Evolutionary conservation across 2,113 vertebrate genomes (phyloP).

Genomic region (Coptodon bakossiorum): DNA sequence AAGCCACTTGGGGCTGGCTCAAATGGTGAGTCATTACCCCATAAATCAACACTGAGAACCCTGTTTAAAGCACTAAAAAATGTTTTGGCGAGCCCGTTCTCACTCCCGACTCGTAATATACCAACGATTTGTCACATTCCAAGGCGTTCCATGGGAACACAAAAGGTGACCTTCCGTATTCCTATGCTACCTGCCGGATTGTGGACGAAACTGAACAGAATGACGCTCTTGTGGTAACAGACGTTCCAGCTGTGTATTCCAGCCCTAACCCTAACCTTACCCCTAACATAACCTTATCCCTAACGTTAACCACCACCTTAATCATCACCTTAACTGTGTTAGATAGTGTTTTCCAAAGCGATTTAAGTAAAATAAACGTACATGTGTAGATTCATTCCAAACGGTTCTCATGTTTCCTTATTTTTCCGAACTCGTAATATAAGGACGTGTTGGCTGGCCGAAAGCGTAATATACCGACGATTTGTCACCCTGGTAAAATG

Average conservation of each 20-base stretch:
- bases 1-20: background rate
- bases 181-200: background rate
- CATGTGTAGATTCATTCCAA: background rate
- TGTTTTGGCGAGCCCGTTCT: background rate
- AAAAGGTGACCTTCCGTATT: fast-evolving
- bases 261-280: background rate
- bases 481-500: background rate
- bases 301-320: background rate
- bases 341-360: background rate
- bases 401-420: background rate
- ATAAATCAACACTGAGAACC: background rate
- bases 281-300: background rate
- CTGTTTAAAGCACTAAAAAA: background rate
- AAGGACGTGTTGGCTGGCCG: background rate
- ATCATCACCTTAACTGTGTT: background rate
- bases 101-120: fast-evolving
- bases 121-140: background rate
- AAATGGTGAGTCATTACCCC: background rate
- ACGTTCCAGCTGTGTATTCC: background rate
- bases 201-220: background rate
- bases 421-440: background rate
- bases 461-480: background rate
- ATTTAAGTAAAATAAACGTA: background rate
- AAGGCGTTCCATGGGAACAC: fast-evolving
- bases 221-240: fast-evolving